Base-by-base conservation (phyloP, 1,140 invertebrate genomes). In the Bombus breviceps region DNA sequence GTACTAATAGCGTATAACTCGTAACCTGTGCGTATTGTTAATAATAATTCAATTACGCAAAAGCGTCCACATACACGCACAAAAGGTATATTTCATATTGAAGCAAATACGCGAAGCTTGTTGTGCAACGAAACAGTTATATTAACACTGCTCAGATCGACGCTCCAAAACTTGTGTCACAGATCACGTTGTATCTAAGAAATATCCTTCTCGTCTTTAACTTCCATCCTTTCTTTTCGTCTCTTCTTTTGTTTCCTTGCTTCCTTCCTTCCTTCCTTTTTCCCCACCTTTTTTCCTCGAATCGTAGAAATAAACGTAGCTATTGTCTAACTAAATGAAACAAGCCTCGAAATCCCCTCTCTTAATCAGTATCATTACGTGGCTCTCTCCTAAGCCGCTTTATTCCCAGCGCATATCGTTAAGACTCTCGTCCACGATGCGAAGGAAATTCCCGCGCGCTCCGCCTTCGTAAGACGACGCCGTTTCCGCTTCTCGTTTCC, bases 401-500 rank as follows among this genome's bases (percentile, higher is more conserved):
- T 73, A 80, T 86, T 83, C 87, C 76, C 41, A 34, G 22, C 71
- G 83, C 64, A 81, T 84, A 68, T 69, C 68, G 77, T 68, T 18
- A 32, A 75, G 53, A 74, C 73, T 76, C 59, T 73, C 34, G 15
- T 68, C 72, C 84, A 37, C 41, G n/a, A 62, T 47, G 57, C 82
- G 59, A 73, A 80, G 76, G 80, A 73, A 59, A n/a, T 75, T 43
- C 62, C 68, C 12, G 66, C 28, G 72, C 34, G 72, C 37, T 53
- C 22, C 22, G 37, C 32, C 2, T 34, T 32, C 71, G 59, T 73
- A 90, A 88, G 83, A 81, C 89, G 80, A 84, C 57, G 92, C 87
- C 92, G 88, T 94, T 94, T 95, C 94, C 93, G 93, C 77, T 90
- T 94, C 92, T 93, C 94, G 93, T 94, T 94, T 92, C 90, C 88